Conservation (phyloP, 92 coral and sea anemone genomes). For the Palythoa grandis region DNA sequence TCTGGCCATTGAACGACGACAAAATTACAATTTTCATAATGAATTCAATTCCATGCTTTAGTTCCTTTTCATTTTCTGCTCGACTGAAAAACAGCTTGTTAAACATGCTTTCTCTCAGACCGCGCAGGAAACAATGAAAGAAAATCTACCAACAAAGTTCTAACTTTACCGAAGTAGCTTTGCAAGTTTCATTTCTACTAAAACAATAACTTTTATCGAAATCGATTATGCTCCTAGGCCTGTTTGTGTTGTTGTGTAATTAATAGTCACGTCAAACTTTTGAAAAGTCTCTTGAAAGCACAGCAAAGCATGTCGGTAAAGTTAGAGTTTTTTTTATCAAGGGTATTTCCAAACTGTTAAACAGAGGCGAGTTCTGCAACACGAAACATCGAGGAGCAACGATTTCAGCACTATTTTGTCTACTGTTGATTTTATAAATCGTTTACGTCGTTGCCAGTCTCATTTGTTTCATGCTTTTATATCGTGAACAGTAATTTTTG, state of each 20-base stretch:
- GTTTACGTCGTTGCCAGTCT: neutral
- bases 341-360: constrained; percentile 1
- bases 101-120: neutral
- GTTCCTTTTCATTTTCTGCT: constrained; percentile 19
- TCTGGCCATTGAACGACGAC: constrained; percentile 34
- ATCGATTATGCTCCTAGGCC: too few relatives aligned
- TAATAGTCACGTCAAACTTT: neutral
- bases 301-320: constrained; percentile 12
- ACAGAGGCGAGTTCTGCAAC: constrained; percentile 17
- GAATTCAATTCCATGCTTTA: constrained; percentile 12
- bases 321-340: neutral
- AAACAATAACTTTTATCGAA: neutral
- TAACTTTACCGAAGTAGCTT: constrained; percentile 11
- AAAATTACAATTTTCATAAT: neutral
- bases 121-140: constrained; percentile 12
- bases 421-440: neutral
- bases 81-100: neutral
- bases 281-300: neutral
- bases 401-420: neutral
- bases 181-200: constrained; percentile 5
- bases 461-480: too few relatives aligned
- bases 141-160: neutral
- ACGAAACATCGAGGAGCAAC: neutral
- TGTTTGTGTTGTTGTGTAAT: neutral
- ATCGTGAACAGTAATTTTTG: too few relatives aligned